These are phyloP conservation scores for Pelochelys cantorii DNA, from an alignment of 2,797 vertebrate genomes.

Conservation along the genomic window DNA sequence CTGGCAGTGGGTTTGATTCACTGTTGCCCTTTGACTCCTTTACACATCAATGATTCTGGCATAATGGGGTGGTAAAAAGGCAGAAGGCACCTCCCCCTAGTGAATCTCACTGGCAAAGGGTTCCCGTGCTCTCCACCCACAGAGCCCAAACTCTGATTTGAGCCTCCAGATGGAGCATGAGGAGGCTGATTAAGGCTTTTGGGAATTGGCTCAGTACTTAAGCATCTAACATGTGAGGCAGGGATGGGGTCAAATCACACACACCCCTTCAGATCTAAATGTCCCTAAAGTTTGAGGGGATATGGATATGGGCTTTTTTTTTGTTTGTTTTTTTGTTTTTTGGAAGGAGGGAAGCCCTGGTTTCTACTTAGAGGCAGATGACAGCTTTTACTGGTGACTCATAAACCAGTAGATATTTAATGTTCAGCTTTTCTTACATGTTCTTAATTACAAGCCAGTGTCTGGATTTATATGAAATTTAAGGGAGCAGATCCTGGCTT, in stretches of 20 bases:
- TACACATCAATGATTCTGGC: not conserved
- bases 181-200: not conserved
- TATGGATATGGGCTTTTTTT: not conserved
- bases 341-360: not conserved
- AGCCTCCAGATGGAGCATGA: rapidly evolving
- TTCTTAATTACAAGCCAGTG: not conserved
- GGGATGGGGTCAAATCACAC: not conserved
- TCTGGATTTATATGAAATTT: constrained; percentile 2
- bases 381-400: not conserved
- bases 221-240: rapidly evolving
- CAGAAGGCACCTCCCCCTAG: not conserved
- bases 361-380: not conserved
- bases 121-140: not conserved
- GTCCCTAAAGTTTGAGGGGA: not conserved
- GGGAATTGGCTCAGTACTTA: not conserved
- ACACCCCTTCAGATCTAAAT: not conserved
- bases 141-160: rapidly evolving
- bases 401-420: not conserved
- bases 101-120: not conserved
- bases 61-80: not conserved
- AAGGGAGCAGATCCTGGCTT: constrained; percentile 16
- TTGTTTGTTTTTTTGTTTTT: no score
- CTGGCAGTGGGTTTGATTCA: not conserved
- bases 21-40: not conserved
- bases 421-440: not conserved